These are phyloP conservation scores for Chaetophractus vellerosus DNA, from an alignment of 2,797 vertebrate genomes.

Conservation along the genomic window DNA sequence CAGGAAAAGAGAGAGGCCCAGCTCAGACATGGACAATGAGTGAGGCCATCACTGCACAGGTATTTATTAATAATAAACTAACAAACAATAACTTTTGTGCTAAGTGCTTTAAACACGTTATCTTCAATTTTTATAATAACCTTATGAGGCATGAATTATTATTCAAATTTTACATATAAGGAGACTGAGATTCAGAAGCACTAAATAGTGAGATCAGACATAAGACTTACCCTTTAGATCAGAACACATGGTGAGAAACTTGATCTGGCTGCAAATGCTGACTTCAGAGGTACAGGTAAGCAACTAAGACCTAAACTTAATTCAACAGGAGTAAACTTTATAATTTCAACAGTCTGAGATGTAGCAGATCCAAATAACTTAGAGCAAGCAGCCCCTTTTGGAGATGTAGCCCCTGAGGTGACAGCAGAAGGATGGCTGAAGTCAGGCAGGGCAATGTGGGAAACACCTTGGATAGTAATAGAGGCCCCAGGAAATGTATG, in stretches of 20 bases:
- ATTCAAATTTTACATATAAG: neutral
- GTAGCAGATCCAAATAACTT: neutral
- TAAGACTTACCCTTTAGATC: neutral
- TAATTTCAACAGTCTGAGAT: neutral
- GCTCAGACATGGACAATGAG: neutral
- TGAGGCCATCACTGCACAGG: neutral
- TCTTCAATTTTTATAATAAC: neutral
- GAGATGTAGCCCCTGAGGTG: neutral
- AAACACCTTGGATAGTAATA: neutral
- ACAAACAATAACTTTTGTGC: neutral
- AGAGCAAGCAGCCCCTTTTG: too few relatives aligned
- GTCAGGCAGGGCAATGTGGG: neutral
- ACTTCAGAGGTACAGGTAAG: neutral
- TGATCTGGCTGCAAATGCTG: neutral
- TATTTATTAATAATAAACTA: neutral
- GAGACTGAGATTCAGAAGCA: neutral
- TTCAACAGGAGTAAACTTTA: neutral
- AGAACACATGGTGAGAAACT: neutral
- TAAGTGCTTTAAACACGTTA: slow-evolving; percentile 31
- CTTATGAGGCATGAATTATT: neutral
- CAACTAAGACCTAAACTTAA: neutral
- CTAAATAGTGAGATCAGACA: neutral
- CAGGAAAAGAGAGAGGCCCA: neutral
- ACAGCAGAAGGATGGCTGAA: neutral
- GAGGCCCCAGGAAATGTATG: neutral